Base-by-base conservation (phyloP, 2,888 invertebrate genomes). In the Siphonodentalium dalli region DNA sequence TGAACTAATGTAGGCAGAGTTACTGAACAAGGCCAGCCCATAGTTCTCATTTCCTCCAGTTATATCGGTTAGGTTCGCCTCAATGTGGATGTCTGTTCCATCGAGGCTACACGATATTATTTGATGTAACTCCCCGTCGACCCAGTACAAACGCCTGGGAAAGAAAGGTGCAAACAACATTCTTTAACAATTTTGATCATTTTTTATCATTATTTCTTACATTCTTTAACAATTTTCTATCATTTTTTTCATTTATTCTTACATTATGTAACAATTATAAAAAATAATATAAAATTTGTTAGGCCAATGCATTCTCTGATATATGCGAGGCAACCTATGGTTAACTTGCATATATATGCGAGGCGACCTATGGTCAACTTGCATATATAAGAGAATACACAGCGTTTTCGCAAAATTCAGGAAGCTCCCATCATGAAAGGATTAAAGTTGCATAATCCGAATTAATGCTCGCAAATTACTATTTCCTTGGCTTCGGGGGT, bases 131-230 rank as follows among this genome's bases (percentile, higher is more conserved):
- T 66, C 64, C 8, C 69, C 65, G 51, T 78, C 75, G n/a, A 76
- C 74, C 74, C 74, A 78, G 58, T 72, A 74, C 3, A 78, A 58
- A 23, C 63, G 54, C 31, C 76, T 76, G 58, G 11, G 58, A 60
- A 20, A 15, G 21, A 28, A 23, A 13, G 21, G 13, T 29, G 15
- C 28, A 18, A 21, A 7, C 26, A 11, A 20, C 6, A 21, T 24
- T 24, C 11, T 9, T 37, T n/a, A 37, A 15, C 13, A 15, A n/a
- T 20, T 15, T 9, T n/a, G 37, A 37, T n/a, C 1, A 37, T 37
- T 15, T 37, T n/a, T 37, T 37, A 37, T 15, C 18, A n/a, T 9
- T n/a, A 37, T 15, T 37, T 15, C 18, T 37, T 11, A 9, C 37
- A 37, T 15, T 15, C 18, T 20, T 37, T 9, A n/a, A 37, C 37